A percentile compares a stretch with the other conserved stretches of the same genome.
phyloP scores from a whole-genome alignment of 1,140 invertebrate genomes.

The Leptestheria dahalacensis region DNA sequence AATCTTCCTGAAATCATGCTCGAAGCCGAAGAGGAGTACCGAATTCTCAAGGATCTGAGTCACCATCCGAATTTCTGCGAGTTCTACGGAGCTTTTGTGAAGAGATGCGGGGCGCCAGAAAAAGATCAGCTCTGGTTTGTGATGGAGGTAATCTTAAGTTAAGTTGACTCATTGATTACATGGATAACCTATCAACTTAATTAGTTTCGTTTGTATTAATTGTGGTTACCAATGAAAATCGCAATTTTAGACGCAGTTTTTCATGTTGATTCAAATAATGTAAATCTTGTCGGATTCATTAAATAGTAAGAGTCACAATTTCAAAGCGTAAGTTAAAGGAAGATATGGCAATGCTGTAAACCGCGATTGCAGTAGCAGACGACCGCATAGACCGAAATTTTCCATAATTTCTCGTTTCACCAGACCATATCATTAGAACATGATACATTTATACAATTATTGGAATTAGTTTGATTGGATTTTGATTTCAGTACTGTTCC shows the following conservation, averaged over 20 bases:
- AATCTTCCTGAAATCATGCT: constrained; percentile 47
- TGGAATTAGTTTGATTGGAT: background rate
- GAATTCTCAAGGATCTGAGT: constrained; percentile 58
- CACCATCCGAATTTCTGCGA: constrained; percentile 61
- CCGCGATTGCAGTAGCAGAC: too few relatives aligned
- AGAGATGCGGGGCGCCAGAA: constrained; percentile 37
- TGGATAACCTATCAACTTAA: background rate
- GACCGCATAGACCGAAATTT: too few relatives aligned
- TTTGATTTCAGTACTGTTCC: constrained; percentile 51
- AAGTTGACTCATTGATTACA: background rate
- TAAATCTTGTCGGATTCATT: too few relatives aligned
- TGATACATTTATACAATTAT: background rate
- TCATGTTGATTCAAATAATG: too few relatives aligned
- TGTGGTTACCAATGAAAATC: too few relatives aligned
- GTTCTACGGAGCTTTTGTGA: constrained; percentile 69
- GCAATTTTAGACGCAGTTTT: too few relatives aligned
- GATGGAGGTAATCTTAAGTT: constrained; percentile 52
- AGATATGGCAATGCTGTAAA: too few relatives aligned
- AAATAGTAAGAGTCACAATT: too few relatives aligned
- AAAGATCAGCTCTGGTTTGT: constrained; percentile 68
- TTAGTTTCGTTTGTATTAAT: too few relatives aligned
- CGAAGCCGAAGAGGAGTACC: constrained; percentile 68
- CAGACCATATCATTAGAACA: background rate
- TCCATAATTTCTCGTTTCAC: too few relatives aligned
- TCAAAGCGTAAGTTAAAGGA: too few relatives aligned